These are phyloP conservation scores for Oxyura jamaicensis DNA, from an alignment of 2,113 vertebrate species.

Conservation along the genomic window DNA sequence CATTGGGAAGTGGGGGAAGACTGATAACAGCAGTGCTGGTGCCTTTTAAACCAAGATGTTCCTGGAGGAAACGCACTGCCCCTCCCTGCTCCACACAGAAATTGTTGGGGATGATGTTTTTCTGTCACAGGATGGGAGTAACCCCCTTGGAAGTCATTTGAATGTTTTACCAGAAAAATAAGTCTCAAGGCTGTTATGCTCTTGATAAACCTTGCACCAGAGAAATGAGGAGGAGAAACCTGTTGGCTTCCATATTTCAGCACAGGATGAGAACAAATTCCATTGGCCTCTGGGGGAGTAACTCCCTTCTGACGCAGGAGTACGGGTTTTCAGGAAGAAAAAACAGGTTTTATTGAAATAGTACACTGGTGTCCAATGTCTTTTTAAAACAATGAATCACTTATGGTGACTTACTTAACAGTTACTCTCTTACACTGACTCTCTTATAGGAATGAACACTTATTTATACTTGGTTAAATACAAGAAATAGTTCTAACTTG, in stretches of 20 bases:
- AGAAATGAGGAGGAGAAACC: neutral
- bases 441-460: neutral
- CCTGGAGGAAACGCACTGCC: neutral
- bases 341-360: neutral
- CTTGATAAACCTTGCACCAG: neutral
- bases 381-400: neutral
- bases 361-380: neutral
- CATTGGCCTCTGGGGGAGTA: neutral
- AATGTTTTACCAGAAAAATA: slow-evolving; percentile 1
- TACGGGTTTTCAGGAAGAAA: neutral
- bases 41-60: neutral
- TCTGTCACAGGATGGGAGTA: slow-evolving; percentile 7
- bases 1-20: neutral
- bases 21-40: neutral
- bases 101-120: neutral
- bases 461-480: neutral
- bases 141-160: neutral
- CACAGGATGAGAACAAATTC: neutral
- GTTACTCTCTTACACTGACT: neutral
- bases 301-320: neutral
- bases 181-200: neutral
- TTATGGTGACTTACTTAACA: neutral
- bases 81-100: neutral
- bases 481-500: neutral
- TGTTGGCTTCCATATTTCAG: neutral